These are phyloP conservation scores for Lagopus leucura DNA, from an alignment of 2,113 vertebrate genomes.

Conservation along the genomic window DNA sequence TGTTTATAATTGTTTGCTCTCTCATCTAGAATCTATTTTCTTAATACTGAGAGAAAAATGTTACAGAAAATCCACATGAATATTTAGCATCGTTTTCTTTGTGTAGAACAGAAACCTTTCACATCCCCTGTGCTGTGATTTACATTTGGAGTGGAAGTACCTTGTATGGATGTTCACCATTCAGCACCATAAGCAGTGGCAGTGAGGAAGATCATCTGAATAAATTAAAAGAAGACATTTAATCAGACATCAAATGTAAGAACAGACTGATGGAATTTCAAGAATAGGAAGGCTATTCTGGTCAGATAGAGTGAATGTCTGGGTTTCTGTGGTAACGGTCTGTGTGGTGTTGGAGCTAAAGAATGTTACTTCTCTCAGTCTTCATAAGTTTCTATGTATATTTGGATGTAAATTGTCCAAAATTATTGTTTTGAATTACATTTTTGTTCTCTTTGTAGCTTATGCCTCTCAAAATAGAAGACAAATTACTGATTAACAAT, in stretches of 20 bases:
- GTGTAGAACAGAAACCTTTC: background rate
- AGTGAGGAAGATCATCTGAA: background rate
- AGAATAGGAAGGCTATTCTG: background rate
- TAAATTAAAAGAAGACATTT: background rate
- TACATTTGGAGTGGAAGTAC: background rate
- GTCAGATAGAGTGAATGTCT: background rate
- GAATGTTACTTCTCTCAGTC: background rate
- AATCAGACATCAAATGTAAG: background rate
- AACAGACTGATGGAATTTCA: background rate
- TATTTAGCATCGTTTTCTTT: background rate
- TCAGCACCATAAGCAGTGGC: background rate
- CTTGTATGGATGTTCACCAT: background rate
- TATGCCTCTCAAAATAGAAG: background rate
- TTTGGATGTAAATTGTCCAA: background rate
- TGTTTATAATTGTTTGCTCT: background rate
- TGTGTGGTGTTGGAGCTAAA: background rate
- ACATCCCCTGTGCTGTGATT: background rate
- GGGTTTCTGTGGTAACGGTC: slow-evolving; percentile 35
- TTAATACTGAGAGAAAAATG: background rate
- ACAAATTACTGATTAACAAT: slow-evolving; percentile 36
- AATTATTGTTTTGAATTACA: background rate
- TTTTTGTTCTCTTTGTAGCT: slow-evolving; percentile 33
- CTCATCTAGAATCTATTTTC: background rate
- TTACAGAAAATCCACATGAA: background rate
- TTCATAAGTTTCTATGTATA: background rate